Percentiles rank a stretch among this genome's conserved stretches.
phyloP scores from a whole-genome alignment of 1,140 invertebrate genomes.

The Liolophura sinensis region DNA sequence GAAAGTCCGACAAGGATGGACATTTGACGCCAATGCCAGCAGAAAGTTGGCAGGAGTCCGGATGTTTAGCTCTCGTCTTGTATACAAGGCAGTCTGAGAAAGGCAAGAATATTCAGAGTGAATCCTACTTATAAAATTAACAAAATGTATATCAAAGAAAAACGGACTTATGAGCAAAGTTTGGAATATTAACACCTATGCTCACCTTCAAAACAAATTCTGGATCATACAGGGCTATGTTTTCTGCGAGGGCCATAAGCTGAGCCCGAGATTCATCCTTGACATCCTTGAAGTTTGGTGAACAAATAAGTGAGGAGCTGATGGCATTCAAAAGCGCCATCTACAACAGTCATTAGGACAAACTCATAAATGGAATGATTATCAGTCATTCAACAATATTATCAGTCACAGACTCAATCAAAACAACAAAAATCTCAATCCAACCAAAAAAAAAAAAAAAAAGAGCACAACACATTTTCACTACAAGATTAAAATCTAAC shows the following conservation, averaged over 20 bases:
- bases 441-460: neutral
- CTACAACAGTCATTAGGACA: constrained; percentile 22
- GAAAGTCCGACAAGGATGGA: constrained; percentile 48
- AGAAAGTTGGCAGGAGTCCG: constrained; percentile 62
- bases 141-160: constrained; percentile 5
- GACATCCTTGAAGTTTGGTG: constrained; percentile 51
- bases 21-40: constrained; percentile 54
- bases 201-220: constrained; percentile 62
- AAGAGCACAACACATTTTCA: too few species aligned
- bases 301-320: constrained; percentile 54
- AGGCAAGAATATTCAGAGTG: constrained; percentile 6
- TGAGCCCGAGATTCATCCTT: constrained; percentile 39
- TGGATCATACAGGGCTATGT: constrained; percentile 53
- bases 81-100: constrained; percentile 58
- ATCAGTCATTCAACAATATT: neutral
- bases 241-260: constrained; percentile 35
- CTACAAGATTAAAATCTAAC: too few species aligned
- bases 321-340: constrained; percentile 50
- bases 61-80: constrained; percentile 59
- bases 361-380: neutral
- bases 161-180: too few species aligned
- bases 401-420: too few species aligned
- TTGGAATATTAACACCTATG: too few species aligned
- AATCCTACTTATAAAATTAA: neutral
- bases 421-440: neutral